A percentile compares a stretch with the other conserved stretches of the same genome.
Evolutionary conservation across 1,140 invertebrate species (phyloP).

Genomic region (Bombus pyrosoma): DNA sequence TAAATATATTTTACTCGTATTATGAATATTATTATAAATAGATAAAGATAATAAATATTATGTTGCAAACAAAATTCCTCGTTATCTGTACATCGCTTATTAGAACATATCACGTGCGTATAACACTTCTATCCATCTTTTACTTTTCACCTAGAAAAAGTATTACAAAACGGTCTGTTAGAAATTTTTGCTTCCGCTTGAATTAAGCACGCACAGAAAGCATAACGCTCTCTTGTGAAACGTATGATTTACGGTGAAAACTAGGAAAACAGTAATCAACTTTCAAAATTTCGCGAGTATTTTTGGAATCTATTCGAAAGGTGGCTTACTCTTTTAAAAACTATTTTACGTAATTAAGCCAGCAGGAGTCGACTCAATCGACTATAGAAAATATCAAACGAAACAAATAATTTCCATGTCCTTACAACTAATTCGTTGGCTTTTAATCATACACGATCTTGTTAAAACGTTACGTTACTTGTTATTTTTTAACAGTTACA

Average conservation of each 20-base stretch:
- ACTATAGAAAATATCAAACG: too few species aligned
- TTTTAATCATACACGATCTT: not conserved
- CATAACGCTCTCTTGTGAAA: not conserved
- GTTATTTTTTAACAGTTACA: too few species aligned
- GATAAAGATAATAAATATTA: too few species aligned
- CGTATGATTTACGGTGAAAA: conserved; percentile 31
- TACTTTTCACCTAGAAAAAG: conserved; percentile 10
- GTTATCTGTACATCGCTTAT: too few species aligned
- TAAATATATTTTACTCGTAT: too few species aligned
- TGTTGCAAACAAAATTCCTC: not conserved
- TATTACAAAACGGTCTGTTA: not conserved
- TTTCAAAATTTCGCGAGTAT: conserved; percentile 29
- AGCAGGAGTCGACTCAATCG: not conserved
- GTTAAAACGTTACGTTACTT: too few species aligned
- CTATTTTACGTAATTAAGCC: not conserved
- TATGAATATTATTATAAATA: too few species aligned
- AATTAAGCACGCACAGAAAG: conserved; percentile 19
- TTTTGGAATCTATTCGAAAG: not conserved
- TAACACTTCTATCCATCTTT: not conserved
- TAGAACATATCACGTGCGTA: too few species aligned
- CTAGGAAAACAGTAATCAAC: conserved; percentile 18
- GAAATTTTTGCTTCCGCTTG: conserved; percentile 16
- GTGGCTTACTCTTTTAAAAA: not conserved
- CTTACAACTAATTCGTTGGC: not conserved
- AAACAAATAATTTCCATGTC: not conserved